Base-by-base conservation (phyloP, 1,140 invertebrate species). In the Heliconius hermathena region DNA sequence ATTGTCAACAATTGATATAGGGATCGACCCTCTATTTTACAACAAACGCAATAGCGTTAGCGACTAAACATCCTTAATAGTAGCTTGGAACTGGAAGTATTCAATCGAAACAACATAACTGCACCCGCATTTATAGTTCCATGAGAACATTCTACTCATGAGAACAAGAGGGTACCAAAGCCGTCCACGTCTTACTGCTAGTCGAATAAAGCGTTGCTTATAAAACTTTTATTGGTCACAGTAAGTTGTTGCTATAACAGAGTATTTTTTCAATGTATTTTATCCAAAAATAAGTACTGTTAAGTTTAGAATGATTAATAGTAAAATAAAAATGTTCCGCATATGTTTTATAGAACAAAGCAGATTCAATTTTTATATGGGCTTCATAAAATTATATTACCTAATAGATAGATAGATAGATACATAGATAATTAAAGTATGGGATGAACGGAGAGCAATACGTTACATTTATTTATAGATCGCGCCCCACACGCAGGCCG, bases 91-190 rank as follows among this genome's bases (percentile, higher is more conserved):
- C n/a, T 76, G 74, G 74, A 76, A 70, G 74, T 76, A 71, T 76
- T 76, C 66, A 71, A 76, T 76, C 60, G 57, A 77, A 82, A 77
- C 78, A 82, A 80, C 73, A 77, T 71, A 79, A 80, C 78, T 74
- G 75, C 75, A 78, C 75, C 78, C 79, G 78, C 78, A 79, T 77
- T 82, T 75, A 82, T 82, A 80, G 78, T 82, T 82, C 75, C 81
- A 77, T 82, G 81, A 80, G 81, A 82, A 82, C 81, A 80, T 82
- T 77, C 75, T 76, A 77, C 74, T 77, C 75, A 82, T 80, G 78
- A 80, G 81, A 80, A 78, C 88, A 79, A 79, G 72, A 70, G 81
- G 75, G 78, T 77, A 82, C 70, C 70, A 66, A 80, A 77, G 73
- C 72, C 72, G 80, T 82, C 76, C 78, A 80, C 77, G 81, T 71